These are phyloP conservation scores for Anhinga rufa DNA, from an alignment of 2,113 vertebrate species.

Conservation along the genomic window DNA sequence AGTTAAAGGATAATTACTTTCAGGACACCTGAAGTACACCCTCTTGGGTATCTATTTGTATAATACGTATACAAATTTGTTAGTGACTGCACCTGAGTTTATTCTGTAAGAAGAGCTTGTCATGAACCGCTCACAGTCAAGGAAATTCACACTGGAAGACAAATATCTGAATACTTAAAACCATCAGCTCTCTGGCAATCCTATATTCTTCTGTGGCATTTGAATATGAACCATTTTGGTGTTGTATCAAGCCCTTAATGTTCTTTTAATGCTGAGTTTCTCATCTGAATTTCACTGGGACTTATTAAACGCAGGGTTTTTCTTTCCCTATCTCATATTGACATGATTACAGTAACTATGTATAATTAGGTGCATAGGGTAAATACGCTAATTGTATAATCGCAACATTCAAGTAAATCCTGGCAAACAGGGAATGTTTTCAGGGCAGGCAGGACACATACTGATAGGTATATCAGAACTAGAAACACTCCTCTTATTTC, in stretches of 20 bases:
- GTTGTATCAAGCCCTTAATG: neutral
- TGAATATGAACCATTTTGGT: neutral
- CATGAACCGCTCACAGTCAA: neutral
- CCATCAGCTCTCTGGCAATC: neutral
- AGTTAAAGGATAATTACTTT: neutral
- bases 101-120: neutral
- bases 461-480: neutral
- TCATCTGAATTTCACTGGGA: conserved; percentile 42
- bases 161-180: neutral
- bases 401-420: neutral
- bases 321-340: conserved; percentile 2
- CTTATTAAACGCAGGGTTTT: conserved; percentile 25
- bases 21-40: neutral
- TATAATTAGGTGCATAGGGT: conserved; percentile 40
- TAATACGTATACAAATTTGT: neutral
- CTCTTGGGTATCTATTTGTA: neutral
- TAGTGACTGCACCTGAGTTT: neutral
- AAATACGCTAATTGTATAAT: conserved; percentile 62
- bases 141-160: neutral
- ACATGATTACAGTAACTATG: conserved; percentile 37
- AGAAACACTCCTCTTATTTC: neutral
- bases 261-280: conserved; percentile 9
- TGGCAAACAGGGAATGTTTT: neutral
- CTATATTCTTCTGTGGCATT: neutral
- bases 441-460: neutral